These are phyloP conservation scores for Neotoxoptera formosana DNA, from an alignment of 1,140 invertebrate species.

Conservation along the genomic window DNA sequence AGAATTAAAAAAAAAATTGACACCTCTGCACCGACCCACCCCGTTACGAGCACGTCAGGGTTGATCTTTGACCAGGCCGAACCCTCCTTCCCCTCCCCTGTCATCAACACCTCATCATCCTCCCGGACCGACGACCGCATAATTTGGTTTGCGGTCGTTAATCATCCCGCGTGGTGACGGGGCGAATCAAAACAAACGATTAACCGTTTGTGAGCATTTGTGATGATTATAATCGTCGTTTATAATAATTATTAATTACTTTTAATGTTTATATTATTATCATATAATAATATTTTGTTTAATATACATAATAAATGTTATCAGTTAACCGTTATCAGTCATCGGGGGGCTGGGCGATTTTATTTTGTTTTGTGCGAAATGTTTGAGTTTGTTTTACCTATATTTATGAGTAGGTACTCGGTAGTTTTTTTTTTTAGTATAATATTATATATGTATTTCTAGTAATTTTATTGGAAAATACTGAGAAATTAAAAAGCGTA, in stretches of 20 bases:
- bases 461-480: neutral
- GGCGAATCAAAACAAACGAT: neutral
- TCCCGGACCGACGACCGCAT: neutral
- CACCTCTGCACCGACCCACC: neutral
- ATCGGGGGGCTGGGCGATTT: neutral
- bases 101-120: too few species aligned
- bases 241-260: neutral
- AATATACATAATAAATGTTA: neutral
- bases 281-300: neutral
- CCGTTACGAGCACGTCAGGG: neutral
- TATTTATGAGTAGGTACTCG: neutral
- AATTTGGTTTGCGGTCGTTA: slow-evolving; percentile 37
- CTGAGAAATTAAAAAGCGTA: neutral
- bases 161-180: neutral
- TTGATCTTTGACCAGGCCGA: neutral
- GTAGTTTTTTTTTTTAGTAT: neutral
- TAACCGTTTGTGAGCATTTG: neutral
- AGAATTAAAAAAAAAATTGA: neutral
- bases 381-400: neutral
- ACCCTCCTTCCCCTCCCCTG: too few species aligned
- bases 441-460: neutral
- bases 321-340: neutral
- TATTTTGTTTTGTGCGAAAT: neutral
- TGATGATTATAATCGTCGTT: neutral
- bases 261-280: neutral